These are phyloP conservation scores for Chroicocephalus ridibundus DNA, from an alignment of 2,113 vertebrate genomes.

Conservation along the genomic window DNA sequence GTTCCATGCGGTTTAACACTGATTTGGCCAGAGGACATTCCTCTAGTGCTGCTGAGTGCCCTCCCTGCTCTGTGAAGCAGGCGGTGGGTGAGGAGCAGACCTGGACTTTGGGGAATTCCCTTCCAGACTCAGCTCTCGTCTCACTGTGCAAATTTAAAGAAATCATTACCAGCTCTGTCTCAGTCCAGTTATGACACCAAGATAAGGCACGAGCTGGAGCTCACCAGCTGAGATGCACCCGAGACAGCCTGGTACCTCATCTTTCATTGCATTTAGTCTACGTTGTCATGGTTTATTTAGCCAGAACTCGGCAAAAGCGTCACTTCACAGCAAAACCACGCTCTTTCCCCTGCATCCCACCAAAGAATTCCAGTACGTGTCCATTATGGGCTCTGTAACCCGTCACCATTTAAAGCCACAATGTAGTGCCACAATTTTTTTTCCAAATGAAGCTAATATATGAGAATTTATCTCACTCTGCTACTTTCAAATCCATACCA, in stretches of 20 bases:
- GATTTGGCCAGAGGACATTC: not conserved
- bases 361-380: not conserved
- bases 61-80: not conserved
- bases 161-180: not conserved
- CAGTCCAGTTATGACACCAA: not conserved
- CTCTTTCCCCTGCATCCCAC: not conserved
- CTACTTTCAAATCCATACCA: not conserved
- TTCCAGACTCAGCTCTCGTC: not conserved
- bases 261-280: not conserved
- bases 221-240: not conserved
- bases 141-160: not conserved
- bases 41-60: not conserved
- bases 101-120: not conserved
- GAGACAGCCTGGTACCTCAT: rapidly evolving
- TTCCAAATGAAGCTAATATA: not conserved
- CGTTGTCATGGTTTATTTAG: not conserved
- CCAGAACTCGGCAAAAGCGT: not conserved
- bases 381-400: not conserved
- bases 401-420: not conserved
- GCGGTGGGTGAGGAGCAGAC: not conserved
- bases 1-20: rapidly evolving
- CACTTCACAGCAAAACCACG: not conserved
- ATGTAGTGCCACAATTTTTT: rapidly evolving
- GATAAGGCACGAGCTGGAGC: not conserved
- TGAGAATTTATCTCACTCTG: not conserved